Evolutionary conservation across 1,140 invertebrate genomes (phyloP), one percentile per base, ranked within the genome.

Genomic region (Wasmannia auropunctata): DNA sequence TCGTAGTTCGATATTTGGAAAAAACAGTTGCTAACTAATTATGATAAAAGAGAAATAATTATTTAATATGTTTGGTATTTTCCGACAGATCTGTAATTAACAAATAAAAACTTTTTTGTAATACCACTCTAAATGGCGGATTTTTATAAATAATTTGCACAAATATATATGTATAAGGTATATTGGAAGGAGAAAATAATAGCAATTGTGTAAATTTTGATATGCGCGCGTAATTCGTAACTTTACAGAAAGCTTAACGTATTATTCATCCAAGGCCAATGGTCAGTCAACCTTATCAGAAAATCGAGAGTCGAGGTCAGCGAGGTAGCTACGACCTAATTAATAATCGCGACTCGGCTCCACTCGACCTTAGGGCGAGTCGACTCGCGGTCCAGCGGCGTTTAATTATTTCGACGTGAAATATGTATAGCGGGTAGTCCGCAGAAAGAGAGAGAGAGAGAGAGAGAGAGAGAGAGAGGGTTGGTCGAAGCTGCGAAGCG

Each of bases 331-430:
- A 85, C 89, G 88, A 90, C 89, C 89, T 90, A 87, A 90, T 90
- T 90, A 90, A 93, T 92, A 94, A 93, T 93, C 92, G 90, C 70
- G 28, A 80, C 67, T 76, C 43, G 49, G 63, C 79, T 83, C 51
- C 67, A 69, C 83, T 86, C 83, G 83, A 81, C 51, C 77, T 87
- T 86, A 74, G 54, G 72, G 86, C 79, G 86, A 90, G 74, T 80
- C 88, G 88, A 87, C 88, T 93, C 91, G 85, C 76, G 91, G 91
- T 91, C 92, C 93, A 90, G 90, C 91, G 88, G 74, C 89, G 93
- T 93, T 94, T 94, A 93, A 94, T 94, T 93, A 93, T 93, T 93
- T 92, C 92, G 86, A 90, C 85, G 92, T 93, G 91, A 94, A 94
- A 93, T 93, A 93, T 94, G 93, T 91, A 94, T 91, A 85, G 90